phyloP scores from a whole-genome alignment of 2,797 vertebrate genomes.

The Anniella stebbinsi region DNA sequence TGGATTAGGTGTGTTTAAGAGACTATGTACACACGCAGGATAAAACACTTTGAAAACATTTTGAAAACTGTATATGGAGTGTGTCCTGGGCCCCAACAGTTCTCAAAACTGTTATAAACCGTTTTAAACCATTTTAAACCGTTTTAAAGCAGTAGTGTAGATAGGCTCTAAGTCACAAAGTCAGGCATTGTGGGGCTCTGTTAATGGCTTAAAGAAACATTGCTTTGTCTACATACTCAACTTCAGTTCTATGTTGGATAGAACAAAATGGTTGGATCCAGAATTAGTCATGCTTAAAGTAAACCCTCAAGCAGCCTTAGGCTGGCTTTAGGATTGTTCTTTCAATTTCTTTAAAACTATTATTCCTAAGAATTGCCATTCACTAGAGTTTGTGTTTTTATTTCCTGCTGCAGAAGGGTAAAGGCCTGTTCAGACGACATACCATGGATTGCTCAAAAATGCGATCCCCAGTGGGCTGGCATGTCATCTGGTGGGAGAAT shows the following conservation, averaged over 20 bases:
- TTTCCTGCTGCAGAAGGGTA: conserved; percentile 54
- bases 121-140: no score
- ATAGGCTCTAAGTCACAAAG: no score
- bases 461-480: no score
- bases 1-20: neutral
- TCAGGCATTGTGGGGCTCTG: neutral
- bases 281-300: no score
- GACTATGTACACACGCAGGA: no score
- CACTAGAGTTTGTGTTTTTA: conserved; percentile 34
- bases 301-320: neutral
- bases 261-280: neutral
- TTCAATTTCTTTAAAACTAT: neutral
- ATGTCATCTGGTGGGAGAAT: no score
- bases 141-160: no score
- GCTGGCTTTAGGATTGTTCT: neutral
- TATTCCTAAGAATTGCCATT: neutral
- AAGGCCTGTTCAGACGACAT: conserved; percentile 25
- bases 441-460: no score
- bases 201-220: neutral
- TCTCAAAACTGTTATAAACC: no score
- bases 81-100: no score
- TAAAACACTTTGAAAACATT: no score
- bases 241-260: neutral
- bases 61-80: no score
- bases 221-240: neutral